Evolutionary conservation across 2,113 vertebrate genomes (phyloP).

Genomic region (Dromaius novaehollandiae): DNA sequence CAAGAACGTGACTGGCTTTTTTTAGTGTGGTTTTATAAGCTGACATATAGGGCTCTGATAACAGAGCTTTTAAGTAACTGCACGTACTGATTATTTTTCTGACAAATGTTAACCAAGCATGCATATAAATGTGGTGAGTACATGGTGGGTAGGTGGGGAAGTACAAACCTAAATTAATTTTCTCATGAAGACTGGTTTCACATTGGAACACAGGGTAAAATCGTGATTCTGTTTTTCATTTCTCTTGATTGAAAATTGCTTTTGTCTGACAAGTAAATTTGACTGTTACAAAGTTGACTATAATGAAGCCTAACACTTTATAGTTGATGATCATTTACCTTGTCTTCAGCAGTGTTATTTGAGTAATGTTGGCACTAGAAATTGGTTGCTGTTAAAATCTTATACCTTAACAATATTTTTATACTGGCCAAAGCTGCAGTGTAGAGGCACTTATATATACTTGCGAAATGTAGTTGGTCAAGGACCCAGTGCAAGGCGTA

Average conservation of each 20-base stretch:
- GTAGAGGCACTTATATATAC: not conserved
- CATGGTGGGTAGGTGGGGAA: conserved; percentile 42
- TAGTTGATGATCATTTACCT: conserved; percentile 37
- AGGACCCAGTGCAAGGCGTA: not conserved
- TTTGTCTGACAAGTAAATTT: conserved; percentile 58
- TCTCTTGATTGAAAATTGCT: conserved; percentile 35
- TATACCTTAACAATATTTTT: not conserved
- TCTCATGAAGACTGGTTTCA: conserved; percentile 79
- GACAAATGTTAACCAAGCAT: not conserved
- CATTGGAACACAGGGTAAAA: conserved; percentile 79
- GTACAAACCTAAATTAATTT: conserved; percentile 73
- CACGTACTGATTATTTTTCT: conserved; percentile 33
- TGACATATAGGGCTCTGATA: not conserved
- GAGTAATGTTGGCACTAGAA: not conserved
- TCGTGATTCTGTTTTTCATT: conserved; percentile 61
- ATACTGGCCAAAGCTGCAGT: not conserved
- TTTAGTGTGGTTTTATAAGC: not conserved
- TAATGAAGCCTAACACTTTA: conserved; percentile 17
- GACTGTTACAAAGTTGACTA: conserved; percentile 20
- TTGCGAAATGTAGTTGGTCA: not conserved
- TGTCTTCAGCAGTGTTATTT: conserved; percentile 1
- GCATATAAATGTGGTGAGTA: conserved; percentile 35
- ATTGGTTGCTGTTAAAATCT: not conserved
- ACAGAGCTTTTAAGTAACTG: conserved; percentile 12
- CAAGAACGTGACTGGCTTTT: not conserved